phyloP scores from a whole-genome alignment of 2,113 vertebrate species.

The Tretioscincus oriximinensis region DNA sequence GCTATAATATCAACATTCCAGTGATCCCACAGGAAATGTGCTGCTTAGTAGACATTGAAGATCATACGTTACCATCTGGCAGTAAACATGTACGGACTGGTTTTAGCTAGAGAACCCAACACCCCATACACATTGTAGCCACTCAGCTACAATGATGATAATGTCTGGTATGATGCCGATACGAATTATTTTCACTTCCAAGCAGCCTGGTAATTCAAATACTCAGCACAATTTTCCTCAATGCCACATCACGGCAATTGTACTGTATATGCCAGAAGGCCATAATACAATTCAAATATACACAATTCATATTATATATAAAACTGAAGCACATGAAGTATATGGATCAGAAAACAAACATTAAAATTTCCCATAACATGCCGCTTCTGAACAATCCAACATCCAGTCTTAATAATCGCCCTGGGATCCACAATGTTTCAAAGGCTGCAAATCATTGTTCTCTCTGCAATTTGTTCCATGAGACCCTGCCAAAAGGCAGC shows the following conservation, averaged over 20 bases:
- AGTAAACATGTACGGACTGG: too few relatives aligned
- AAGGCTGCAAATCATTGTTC: not conserved
- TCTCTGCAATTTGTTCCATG: not conserved
- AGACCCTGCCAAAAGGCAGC: not conserved
- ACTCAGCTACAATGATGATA: not conserved
- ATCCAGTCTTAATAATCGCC: not conserved
- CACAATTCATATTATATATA: not conserved
- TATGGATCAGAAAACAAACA: constrained; percentile 8
- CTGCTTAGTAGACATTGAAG: too few relatives aligned
- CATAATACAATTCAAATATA: not conserved
- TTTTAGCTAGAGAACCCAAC: too few relatives aligned
- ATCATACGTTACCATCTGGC: too few relatives aligned
- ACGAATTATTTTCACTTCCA: not conserved
- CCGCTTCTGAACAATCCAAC: not conserved
- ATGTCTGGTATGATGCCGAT: not conserved
- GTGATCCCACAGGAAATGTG: too few relatives aligned
- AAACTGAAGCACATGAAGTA: not conserved
- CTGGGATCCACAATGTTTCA: not conserved
- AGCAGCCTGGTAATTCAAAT: not conserved
- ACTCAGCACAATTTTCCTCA: not conserved
- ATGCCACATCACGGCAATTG: not conserved
- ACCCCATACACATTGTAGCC: too few relatives aligned
- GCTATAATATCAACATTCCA: too few relatives aligned
- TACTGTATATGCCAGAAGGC: not conserved
- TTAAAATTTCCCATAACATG: not conserved